phyloP scores from a whole-genome alignment of 2,888 invertebrate species.

The Diadegma fenestrale region DNA sequence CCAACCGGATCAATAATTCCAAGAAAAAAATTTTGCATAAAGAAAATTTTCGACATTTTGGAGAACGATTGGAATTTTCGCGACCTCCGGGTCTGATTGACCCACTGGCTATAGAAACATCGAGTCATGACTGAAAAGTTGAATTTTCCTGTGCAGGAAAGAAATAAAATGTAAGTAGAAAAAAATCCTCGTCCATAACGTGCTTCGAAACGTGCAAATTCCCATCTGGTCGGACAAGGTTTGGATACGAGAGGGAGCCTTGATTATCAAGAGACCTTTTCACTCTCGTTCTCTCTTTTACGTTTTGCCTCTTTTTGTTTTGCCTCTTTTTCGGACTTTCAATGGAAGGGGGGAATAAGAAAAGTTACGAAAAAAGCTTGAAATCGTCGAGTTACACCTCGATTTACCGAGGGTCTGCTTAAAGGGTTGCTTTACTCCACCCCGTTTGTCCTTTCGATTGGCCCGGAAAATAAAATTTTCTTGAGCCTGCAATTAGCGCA shows the following conservation, averaged over 20 bases:
- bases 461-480: not conserved
- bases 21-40: too few relatives aligned
- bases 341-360: not conserved
- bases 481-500: not conserved
- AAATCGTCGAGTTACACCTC: not conserved
- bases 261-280: slow-evolving; percentile 3
- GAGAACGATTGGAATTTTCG: too few relatives aligned
- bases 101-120: too few relatives aligned
- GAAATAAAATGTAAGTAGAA: not conserved
- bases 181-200: not conserved
- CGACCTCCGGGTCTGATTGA: too few relatives aligned
- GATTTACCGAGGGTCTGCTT: not conserved
- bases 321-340: not conserved
- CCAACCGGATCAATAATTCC: too few relatives aligned
- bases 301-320: not conserved
- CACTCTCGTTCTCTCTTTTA: not conserved
- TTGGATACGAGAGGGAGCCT: not conserved
- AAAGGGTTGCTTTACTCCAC: not conserved
- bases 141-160: not conserved
- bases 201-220: not conserved
- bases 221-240: not conserved
- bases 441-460: not conserved
- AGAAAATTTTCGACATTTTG: too few relatives aligned
- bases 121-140: not conserved
- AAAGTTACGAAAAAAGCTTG: not conserved